These are phyloP conservation scores for Dolichoris vasculosae DNA, from an alignment of 1,140 invertebrate species.

Conservation along the genomic window DNA sequence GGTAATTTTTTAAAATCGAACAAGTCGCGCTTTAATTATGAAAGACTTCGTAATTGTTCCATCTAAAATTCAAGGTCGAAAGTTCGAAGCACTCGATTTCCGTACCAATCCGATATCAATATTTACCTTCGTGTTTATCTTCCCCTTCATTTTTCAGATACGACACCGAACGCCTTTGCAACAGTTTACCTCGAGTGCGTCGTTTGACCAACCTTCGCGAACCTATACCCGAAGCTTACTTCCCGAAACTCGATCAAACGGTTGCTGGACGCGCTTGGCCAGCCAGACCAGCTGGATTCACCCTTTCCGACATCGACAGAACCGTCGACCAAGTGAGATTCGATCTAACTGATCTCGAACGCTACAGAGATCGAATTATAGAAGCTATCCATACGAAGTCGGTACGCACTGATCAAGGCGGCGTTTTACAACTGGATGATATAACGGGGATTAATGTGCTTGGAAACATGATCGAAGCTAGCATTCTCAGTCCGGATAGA, in stretches of 20 bases:
- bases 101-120: too few relatives aligned
- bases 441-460: conserved; percentile 85
- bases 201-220: conserved; percentile 78
- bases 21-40: background rate
- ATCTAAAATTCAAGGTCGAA: too few relatives aligned
- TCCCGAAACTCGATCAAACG: conserved; percentile 82
- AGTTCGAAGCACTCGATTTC: too few relatives aligned
- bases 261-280: conserved; percentile 80
- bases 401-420: conserved; percentile 70
- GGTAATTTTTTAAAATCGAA: conserved; percentile 62
- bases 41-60: too few relatives aligned
- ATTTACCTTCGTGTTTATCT: background rate
- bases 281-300: conserved; percentile 77
- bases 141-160: conserved; percentile 72
- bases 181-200: conserved; percentile 70
- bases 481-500: conserved; percentile 80
- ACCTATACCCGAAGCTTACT: conserved; percentile 82
- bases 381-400: conserved; percentile 82
- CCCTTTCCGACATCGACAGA: conserved; percentile 79
- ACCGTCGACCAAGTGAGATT: conserved; percentile 79
- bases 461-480: conserved; percentile 86
- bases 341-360: conserved; percentile 82
- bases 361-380: conserved; percentile 84
- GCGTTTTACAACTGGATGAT: conserved; percentile 77
- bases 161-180: conserved; percentile 78